Evolutionary conservation across 23 tunicate species (phyloP), one percentile per base, ranked within the genome.

Genomic region (Halocynthia aurantium): DNA sequence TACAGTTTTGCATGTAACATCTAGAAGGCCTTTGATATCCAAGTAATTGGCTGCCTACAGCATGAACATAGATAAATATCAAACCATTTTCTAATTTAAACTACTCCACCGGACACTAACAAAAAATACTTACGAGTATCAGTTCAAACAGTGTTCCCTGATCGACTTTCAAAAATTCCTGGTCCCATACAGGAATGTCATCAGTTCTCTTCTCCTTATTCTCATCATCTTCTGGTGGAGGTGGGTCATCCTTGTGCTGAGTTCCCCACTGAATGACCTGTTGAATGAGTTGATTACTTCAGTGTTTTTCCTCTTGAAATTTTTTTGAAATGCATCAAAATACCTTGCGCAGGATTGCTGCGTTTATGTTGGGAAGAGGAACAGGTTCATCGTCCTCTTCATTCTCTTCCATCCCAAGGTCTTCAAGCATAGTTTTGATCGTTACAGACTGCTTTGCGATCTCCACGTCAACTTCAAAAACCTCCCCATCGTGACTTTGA

Each of bases 121-220:
- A 52, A 53, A 8, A 50, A 5, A 13, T 22, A 83, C 85, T 62
- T 53, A 88, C 95, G 72, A 91, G 52, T 55, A 91, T 91, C 19
- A 91, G 77, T 54, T 91, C 99, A 66, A 95, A 95, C 49, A 95
- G 68, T 5, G 99, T 95, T 71, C 99, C 99, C 72, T 95, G 99
- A 72, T 95, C 99, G 60, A 95, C 99, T 81, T 95, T 95, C 10
- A 95, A 76, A 62, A 95, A 95, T 78, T 95, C 99, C 55, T 91
- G 96, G 80, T 95, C 99, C 99, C 99, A 95, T 55, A 84, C 90
- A n/a, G 99, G 99, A 17, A 95, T 86, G 66, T 95, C 99, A 81
- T 95, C 92, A 52, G 93, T 95, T 64, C 93, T 71, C 75, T 95
- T 95, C 63, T 86, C 88, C 62, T 95, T 84, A 55, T 95, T 86